Evolutionary conservation across 2,113 vertebrate species (phyloP), one percentile per base, ranked within the genome.

Genomic region (Merops nubicus): DNA sequence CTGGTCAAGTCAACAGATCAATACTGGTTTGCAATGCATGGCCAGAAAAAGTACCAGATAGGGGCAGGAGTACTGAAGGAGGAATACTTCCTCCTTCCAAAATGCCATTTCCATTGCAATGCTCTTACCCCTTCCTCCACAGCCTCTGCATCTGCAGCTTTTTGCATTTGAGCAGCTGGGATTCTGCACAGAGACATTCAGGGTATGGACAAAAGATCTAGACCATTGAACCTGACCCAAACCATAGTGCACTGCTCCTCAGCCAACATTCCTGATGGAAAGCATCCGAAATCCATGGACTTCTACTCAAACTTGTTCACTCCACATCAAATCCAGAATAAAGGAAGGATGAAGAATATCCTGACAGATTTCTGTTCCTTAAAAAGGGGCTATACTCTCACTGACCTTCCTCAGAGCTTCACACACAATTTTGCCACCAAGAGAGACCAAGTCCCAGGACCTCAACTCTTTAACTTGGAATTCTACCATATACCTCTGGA

Each of bases 1-100:
- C 16, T 68, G 51, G 29, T 60, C 18, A 45, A 14, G 29, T 17
- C 29, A 28, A 21, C 8, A 20, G 62, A 36, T 62, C 84, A 80
- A 59, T 15, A 17, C 18, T 11, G 56, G 0, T 6, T 51, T 85
- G 77, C 65, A 88, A 83, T 3, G 20, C 4, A 8, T 5, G 6
- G 79, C n/a, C 59, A 69, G 69, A 31, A 8, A 28, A 45, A 21
- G 6, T 7, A 53, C 8, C 50, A 73, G 56, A 28, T 13, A 53
- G 0, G 5, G 26, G 34, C 50, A 80, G 56, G 28, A 70, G 60
- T 12, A 50, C 0, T 2, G n/a, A n/a, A n/a, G n/a, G 1, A 20
- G 4, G 8, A 4, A 9, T 19, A 75, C 60, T 11, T n/a, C 51
- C n/a, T 57, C 65, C 48, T 33, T 57, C 50, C n/a, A 31, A 56